Evolutionary conservation across 2,797 vertebrate genomes (phyloP).

Genomic region (Parambassis ranga): DNA sequence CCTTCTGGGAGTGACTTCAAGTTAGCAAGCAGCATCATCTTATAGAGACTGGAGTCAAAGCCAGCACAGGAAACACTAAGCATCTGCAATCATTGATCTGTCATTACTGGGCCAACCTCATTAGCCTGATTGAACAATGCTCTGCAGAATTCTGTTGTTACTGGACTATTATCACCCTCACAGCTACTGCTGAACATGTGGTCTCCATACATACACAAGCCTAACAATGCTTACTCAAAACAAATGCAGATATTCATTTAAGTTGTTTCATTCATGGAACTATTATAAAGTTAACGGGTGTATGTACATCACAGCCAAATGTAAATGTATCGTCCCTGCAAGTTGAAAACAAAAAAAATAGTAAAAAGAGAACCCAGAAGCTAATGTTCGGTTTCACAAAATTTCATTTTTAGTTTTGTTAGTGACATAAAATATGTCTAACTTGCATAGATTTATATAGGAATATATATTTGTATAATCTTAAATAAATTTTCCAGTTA

Average conservation of each 20-base stretch:
- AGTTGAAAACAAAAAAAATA: neutral
- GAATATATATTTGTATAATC: neutral
- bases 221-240: neutral
- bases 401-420: no score
- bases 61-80: slow-evolving; percentile 40
- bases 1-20: slow-evolving; percentile 56
- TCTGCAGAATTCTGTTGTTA: slow-evolving; percentile 30
- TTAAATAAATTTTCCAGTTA: neutral
- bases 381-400: no score
- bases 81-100: slow-evolving; percentile 62
- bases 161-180: slow-evolving; percentile 36
- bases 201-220: neutral
- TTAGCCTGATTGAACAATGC: slow-evolving; percentile 53
- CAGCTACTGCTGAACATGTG: slow-evolving; percentile 8
- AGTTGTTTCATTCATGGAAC: neutral
- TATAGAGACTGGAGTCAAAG: slow-evolving; percentile 26
- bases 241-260: neutral
- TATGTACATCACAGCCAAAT: slow-evolving; percentile 1
- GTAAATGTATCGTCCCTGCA: neutral
- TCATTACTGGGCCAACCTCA: slow-evolving; percentile 32
- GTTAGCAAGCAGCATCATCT: slow-evolving; percentile 26
- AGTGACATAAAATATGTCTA: no score
- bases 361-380: no score
- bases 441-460: neutral
- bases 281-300: neutral